phyloP scores from a whole-genome alignment of 2,888 invertebrate species.

The Barypeithes pellucidus region DNA sequence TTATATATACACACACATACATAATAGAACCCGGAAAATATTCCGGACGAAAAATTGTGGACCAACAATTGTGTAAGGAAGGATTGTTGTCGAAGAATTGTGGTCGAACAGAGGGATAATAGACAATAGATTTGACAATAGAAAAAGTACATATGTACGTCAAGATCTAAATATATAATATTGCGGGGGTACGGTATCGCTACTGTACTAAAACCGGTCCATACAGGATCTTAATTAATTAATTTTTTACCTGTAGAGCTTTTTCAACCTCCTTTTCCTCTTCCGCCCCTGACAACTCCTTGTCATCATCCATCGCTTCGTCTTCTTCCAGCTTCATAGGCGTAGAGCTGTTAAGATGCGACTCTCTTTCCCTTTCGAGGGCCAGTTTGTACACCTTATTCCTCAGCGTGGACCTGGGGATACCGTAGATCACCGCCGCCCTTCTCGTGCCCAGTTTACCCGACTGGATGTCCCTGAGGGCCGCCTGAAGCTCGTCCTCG shows the following conservation, averaged over 20 bases:
- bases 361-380: conserved; percentile 81
- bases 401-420: conserved; percentile 95
- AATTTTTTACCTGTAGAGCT: conserved; percentile 68
- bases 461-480: conserved; percentile 94
- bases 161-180: no score
- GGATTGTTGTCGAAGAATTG: no score
- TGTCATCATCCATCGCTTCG: conserved; percentile 75
- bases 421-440: conserved; percentile 96
- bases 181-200: no score
- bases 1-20: no score
- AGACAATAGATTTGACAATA: no score
- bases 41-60: no score
- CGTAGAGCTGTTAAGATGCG: conserved; percentile 71
- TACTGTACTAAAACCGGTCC: no score
- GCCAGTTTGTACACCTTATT: conserved; percentile 94
- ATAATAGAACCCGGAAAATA: no score
- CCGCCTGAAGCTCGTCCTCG: conserved; percentile 95
- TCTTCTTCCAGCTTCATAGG: conserved; percentile 70
- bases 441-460: conserved; percentile 94
- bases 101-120: no score
- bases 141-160: no score
- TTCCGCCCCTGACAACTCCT: conserved; percentile 75
- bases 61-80: no score
- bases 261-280: conserved; percentile 77
- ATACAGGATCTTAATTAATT: no score